Percentiles rank a stretch among this genome's conserved stretches.
These are phyloP conservation scores for Heterocephalus glaber DNA, from an alignment of 2,113 vertebrate genomes.

Conservation along the genomic window DNA sequence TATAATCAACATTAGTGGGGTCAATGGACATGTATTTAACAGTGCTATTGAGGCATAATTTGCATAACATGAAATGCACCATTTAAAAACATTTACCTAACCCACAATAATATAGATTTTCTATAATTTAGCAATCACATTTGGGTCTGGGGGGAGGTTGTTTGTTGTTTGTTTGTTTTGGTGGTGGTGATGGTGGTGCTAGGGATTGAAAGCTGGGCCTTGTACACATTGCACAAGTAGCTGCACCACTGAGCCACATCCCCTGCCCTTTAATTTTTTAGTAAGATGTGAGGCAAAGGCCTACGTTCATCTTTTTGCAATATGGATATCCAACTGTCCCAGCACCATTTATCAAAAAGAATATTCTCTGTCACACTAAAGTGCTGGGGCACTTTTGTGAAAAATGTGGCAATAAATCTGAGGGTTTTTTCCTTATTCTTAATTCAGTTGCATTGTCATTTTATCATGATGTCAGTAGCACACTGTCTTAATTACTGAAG, in stretches of 20 bases:
- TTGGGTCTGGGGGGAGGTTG: background rate
- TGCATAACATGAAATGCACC: background rate
- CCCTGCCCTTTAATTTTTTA: background rate
- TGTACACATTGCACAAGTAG: background rate
- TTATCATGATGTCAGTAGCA: background rate
- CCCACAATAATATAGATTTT: background rate
- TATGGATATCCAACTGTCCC: background rate
- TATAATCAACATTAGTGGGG: constrained; percentile 37
- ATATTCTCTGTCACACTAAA: background rate
- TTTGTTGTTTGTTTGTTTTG: background rate
- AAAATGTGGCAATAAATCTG: background rate
- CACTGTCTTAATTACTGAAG: background rate
- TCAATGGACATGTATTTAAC: background rate
- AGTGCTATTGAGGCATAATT: background rate
- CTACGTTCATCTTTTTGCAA: background rate
- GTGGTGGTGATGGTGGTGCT: background rate
- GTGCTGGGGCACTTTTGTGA: background rate
- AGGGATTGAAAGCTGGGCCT: too few species aligned
- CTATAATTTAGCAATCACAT: background rate
- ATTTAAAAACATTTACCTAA: background rate
- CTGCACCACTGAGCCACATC: background rate
- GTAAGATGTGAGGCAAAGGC: background rate
- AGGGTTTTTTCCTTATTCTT: background rate
- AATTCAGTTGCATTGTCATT: background rate
- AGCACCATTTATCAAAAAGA: background rate